Conservation (phyloP, 2,888 invertebrate genomes). For the Mimumesa dahlbomi region DNA sequence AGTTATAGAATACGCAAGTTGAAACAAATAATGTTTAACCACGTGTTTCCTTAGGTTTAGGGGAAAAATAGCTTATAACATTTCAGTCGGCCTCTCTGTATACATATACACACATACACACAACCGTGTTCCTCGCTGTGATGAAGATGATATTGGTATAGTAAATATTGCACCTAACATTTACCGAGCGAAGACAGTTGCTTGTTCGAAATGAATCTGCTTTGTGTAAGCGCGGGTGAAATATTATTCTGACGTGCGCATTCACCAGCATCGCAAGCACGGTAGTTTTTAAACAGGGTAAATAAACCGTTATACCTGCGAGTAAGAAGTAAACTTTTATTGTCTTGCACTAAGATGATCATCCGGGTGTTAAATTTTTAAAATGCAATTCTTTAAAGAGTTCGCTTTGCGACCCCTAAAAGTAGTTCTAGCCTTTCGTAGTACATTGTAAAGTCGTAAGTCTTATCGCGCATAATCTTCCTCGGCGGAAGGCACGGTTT, state of each 20-base stretch:
- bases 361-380: too few relatives aligned
- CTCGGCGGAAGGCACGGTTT: conserved; percentile 27
- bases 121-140: background rate
- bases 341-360: too few relatives aligned
- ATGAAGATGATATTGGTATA: too few relatives aligned
- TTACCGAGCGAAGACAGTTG: background rate
- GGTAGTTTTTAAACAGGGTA: background rate
- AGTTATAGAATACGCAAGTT: background rate
- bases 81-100: too few relatives aligned
- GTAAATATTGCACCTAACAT: too few relatives aligned
- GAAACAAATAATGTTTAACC: too few relatives aligned
- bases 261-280: background rate
- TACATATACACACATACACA: too few relatives aligned
- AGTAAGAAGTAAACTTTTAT: too few relatives aligned
- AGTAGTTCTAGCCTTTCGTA: background rate
- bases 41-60: too few relatives aligned
- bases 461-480: conserved; percentile 6
- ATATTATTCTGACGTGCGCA: conserved; percentile 1
- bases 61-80: too few relatives aligned
- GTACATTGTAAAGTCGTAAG: conserved; percentile 6
- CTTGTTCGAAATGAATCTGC: background rate
- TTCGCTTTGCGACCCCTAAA: background rate
- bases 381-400: too few relatives aligned
- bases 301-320: too few relatives aligned
- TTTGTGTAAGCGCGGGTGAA: background rate